A percentile compares a stretch with the other conserved stretches of the same genome.
These are phyloP conservation scores for Physeter macrocephalus DNA, from an alignment of 2,113 vertebrate species.

Conservation along the genomic window DNA sequence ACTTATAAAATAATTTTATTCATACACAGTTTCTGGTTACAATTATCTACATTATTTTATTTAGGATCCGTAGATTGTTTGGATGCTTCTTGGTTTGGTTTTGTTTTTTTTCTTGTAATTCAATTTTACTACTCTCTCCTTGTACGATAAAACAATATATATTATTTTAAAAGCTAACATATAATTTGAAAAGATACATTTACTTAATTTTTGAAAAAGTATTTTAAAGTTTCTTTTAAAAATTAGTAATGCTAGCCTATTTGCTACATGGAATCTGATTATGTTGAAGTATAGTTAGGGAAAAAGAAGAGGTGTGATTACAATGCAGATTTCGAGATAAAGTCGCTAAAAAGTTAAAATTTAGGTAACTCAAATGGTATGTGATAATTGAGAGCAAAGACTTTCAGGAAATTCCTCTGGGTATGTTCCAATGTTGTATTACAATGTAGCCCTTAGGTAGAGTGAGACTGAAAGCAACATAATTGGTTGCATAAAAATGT, in stretches of 20 bases:
- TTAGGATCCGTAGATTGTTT: background rate
- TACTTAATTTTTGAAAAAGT: conserved; percentile 19
- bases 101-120: background rate
- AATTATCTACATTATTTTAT: background rate
- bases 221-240: conserved; percentile 18
- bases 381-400: background rate
- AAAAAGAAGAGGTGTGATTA: background rate
- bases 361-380: background rate
- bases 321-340: background rate
- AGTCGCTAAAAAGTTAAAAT: background rate
- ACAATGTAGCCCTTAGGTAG: fast-evolving
- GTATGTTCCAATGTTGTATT: background rate
- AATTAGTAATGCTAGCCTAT: background rate
- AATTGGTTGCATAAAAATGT: background rate
- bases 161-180: background rate
- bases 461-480: background rate
- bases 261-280: background rate
- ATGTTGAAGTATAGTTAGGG: background rate
- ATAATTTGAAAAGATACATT: background rate
- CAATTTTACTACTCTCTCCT: background rate
- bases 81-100: background rate
- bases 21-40: background rate
- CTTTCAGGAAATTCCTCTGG: background rate
- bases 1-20: background rate
- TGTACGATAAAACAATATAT: background rate